phyloP scores from a whole-genome alignment of 1,140 invertebrate genomes.

The Cyclargus thomasi region DNA sequence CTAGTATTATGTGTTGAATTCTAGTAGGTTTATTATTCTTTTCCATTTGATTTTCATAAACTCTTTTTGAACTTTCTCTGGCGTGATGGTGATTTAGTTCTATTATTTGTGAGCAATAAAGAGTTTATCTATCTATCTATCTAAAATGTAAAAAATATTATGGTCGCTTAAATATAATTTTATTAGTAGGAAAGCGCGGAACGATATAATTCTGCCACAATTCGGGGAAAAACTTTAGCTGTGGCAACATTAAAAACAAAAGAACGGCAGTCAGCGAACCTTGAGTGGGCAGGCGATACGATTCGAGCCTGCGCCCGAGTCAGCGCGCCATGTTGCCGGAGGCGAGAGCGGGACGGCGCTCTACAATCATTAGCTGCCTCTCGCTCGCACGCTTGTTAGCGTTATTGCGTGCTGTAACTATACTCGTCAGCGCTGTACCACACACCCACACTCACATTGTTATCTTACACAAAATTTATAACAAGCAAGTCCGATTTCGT shows the following conservation, averaged over 20 bases:
- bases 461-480: constrained; percentile 75
- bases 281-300: constrained; percentile 76
- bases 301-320: constrained; percentile 74
- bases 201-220: background rate
- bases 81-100: no score
- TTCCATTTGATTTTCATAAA: no score
- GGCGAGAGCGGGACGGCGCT: constrained; percentile 49
- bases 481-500: constrained; percentile 69
- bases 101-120: no score
- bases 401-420: constrained; percentile 74
- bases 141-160: no score
- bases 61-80: no score
- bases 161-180: no score
- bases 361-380: constrained; percentile 41
- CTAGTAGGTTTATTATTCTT: no score
- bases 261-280: constrained; percentile 77
- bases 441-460: constrained; percentile 71
- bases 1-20: no score
- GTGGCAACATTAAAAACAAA: constrained; percentile 75
- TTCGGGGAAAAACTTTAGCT: constrained; percentile 6
- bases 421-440: constrained; percentile 70
- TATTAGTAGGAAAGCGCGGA: no score
- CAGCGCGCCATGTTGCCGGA: constrained; percentile 70
- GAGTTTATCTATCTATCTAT: no score
- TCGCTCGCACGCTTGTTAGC: constrained; percentile 68